phyloP scores from a whole-genome alignment of 2,888 invertebrate species.

The Orthosia cruda region DNA sequence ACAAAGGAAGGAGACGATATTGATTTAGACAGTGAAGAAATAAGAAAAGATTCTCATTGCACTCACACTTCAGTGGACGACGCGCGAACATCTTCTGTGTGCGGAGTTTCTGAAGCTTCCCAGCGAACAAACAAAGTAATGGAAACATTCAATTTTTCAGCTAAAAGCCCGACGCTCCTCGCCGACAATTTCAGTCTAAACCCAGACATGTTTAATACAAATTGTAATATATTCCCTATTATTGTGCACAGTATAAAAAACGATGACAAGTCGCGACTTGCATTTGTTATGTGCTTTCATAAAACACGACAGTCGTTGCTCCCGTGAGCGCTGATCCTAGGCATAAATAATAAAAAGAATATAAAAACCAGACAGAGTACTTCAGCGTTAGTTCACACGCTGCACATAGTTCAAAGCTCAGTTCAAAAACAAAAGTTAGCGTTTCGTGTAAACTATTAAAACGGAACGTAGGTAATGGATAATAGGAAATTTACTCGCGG shows the following conservation, averaged over 20 bases:
- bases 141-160: conserved; percentile 70
- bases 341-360: conserved; percentile 30
- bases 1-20: conserved; percentile 53
- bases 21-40: conserved; percentile 56
- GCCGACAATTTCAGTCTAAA: conserved; percentile 54
- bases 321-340: conserved; percentile 39
- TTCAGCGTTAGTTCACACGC: conserved; percentile 13
- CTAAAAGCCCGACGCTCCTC: conserved; percentile 57
- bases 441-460: conserved; percentile 31
- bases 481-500: conserved; percentile 37
- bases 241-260: conserved; percentile 37
- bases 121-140: conserved; percentile 62
- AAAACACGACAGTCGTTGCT: conserved; percentile 37
- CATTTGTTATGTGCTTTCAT: conserved; percentile 45
- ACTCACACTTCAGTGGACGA: conserved; percentile 46
- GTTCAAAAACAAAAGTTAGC: conserved; percentile 13
- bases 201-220: conserved; percentile 42
- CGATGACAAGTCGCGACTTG: conserved; percentile 48
- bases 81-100: conserved; percentile 38
- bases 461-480: conserved; percentile 31
- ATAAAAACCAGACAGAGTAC: conserved; percentile 28
- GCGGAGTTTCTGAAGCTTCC: conserved; percentile 21
- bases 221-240: conserved; percentile 40
- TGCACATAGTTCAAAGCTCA: conserved; percentile 7
- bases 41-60: conserved; percentile 60